Base-by-base conservation (phyloP, 2,888 invertebrate genomes). In the Autographa gamma region DNA sequence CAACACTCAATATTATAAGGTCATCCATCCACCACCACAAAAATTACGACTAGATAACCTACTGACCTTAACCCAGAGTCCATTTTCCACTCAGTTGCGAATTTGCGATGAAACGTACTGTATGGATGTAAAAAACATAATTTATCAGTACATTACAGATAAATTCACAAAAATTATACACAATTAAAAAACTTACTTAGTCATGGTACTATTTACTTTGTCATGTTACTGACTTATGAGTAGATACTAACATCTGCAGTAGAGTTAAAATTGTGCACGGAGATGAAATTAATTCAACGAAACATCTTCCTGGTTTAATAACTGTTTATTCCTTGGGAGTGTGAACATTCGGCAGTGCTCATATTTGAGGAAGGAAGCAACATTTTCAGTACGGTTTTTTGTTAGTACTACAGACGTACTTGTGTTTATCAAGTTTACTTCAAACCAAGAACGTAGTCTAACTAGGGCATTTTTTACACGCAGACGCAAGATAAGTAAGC, bases 41-140 rank as follows among this genome's bases (percentile, higher is more conserved):
- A 79, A 76, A 73, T 60, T 79, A 81, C 62, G 74, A 74, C 70
- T 60, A 79, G 74, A 84, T 74, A 75, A 69, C 86, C 80, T 84
- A 92, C 91, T 91, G 85, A 93, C 92, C 91, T 92, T 89, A 86
- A 78, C 86, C 87, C 86, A 85, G 76, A 82, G 81, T 84, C 85
- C 90, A 73, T 77, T 85, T 86, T 86, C 86, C 88, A 88, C 87
- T 91, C 89, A 88, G 86, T 87, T 79, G 84, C 85, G 88, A 76
- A 88, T 85, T 87, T 79, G 84, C 85, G 88, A 76, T 86, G 90
- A 81, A 89, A 79, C 84, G 88, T 85, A 90, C 93, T 92, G 91
- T 86, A 84, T 81, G 81, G 84, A 84, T 84, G 79, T 82, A 84
- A 84, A 85, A 56, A 81, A 74, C 64, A 74, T 80, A 69, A 79